Percentiles rank a stretch among this genome's conserved stretches.
Evolutionary conservation across 37 sponge, comb jelly and placozoan genomes (phyloP).

Genomic region (Aphrocallistes beatrix): DNA sequence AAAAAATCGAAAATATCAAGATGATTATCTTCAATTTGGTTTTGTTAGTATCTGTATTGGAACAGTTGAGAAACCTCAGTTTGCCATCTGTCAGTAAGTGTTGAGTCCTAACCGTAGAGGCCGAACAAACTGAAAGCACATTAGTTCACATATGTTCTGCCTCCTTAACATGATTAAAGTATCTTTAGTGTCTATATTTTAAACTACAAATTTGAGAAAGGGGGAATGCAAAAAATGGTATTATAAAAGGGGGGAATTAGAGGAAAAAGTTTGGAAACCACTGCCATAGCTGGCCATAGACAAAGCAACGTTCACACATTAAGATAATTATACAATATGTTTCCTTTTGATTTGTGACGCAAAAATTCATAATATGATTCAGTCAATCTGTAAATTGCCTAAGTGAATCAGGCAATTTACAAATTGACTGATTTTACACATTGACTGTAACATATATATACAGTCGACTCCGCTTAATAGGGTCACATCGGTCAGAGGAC

Average conservation of each 20-base stretch:
- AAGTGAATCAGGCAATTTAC: background rate
- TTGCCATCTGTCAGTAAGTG: background rate
- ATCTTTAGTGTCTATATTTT: too few relatives aligned
- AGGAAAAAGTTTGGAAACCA: background rate
- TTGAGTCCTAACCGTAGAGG: background rate
- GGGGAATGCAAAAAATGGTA: too few relatives aligned
- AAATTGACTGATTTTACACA: constrained; percentile 10
- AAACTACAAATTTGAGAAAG: too few relatives aligned
- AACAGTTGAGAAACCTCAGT: background rate
- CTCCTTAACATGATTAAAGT: too few relatives aligned
- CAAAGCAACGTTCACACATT: background rate
- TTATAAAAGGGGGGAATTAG: too few relatives aligned
- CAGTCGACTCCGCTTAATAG: too few relatives aligned
- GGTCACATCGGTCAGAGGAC: too few relatives aligned
- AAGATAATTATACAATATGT: background rate
- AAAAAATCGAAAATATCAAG: background rate
- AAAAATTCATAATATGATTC: background rate
- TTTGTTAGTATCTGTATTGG: background rate
- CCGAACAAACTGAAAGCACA: too few relatives aligned
- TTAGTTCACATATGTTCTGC: too few relatives aligned
- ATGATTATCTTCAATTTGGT: background rate
- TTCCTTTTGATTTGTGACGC: background rate
- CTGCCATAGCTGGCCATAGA: background rate
- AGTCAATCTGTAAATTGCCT: background rate
- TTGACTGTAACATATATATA: too few relatives aligned